Evolutionary conservation across 2,797 vertebrate species (phyloP), one percentile per base, ranked within the genome.

Genomic region (Chloroceryle inda): DNA sequence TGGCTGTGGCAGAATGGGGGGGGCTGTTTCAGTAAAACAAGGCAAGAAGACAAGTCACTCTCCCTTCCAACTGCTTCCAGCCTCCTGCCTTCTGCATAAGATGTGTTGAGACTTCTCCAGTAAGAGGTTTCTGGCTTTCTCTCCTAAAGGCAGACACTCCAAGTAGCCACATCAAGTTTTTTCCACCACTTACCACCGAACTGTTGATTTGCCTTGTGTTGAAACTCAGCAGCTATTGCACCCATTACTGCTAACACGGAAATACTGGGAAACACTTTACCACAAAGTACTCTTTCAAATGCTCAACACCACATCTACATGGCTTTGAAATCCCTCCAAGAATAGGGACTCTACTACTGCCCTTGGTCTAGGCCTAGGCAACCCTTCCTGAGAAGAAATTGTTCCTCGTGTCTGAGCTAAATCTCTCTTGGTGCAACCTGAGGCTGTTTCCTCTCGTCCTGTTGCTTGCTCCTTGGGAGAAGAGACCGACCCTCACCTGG

Each of bases 1-100:
- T 33, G n/a, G 44, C 37, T 2, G 1, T 3, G 29, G 61, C 56
- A 74, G 61, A 71, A 62, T 0, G 0, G 15, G 18, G 8, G 5
- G 15, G 49, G 26, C 47, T 80, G 20, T 38, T 66, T 29, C 22
- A 66, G 38, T 26, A 24, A 94, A 80, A 64, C 0, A 6, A 66
- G 26, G 49, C 5, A n/a, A 55, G 63, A 11, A 87, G 31, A 18
- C 9, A 31, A 73, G 8, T 6, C 1, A 0, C 5, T n/a, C 29
- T 84, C 38, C 45, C 12, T 12, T 47, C 29, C 22, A 16, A 16
- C 20, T 44, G 58, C 63, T 71, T 38, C 23, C 29, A 82, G 50
- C 31, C 40, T 29, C 56, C n/a, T 7, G 16, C 14, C 62, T 6
- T 82, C 63, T 61, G n/a, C 11, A 4, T 6, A 50, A 38, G 6